Conservation (phyloP, 37 sponge, comb jelly and placozoan species). For the Halichondria panicea region DNA sequence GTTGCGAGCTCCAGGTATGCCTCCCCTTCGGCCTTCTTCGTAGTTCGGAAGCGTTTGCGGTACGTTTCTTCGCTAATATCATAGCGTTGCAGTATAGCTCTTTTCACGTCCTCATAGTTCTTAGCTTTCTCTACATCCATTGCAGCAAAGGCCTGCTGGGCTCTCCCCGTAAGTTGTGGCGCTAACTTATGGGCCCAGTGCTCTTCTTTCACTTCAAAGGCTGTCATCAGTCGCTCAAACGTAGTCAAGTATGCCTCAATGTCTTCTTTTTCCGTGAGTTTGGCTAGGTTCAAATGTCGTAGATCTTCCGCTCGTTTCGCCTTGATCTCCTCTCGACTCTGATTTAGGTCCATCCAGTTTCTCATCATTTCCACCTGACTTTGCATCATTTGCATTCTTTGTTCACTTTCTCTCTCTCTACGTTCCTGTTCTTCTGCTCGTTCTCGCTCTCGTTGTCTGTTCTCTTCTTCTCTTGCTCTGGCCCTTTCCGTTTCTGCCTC, state of each 20-base stretch:
- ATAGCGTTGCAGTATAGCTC: slow-evolving; percentile 29
- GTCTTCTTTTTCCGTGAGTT: slow-evolving; percentile 16
- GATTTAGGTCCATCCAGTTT: too few species aligned
- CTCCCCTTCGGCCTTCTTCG: slow-evolving; percentile 28
- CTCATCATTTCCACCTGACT: too few species aligned
- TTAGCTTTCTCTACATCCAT: neutral
- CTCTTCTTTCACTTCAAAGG: neutral
- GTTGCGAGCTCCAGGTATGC: slow-evolving; percentile 22
- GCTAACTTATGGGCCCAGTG: slow-evolving; percentile 10
- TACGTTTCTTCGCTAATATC: slow-evolving; percentile 38
- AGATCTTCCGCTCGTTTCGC: too few species aligned
- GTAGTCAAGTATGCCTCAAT: slow-evolving; percentile 31
- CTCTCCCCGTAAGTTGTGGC: slow-evolving; percentile 8
- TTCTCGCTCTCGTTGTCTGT: too few species aligned
- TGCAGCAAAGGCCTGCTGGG: slow-evolving; percentile 30
- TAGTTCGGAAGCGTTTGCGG: slow-evolving; percentile 18
- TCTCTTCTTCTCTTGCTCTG: too few species aligned
- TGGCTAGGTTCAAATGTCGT: neutral
- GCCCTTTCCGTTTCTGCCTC: too few species aligned
- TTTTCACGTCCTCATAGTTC: slow-evolving; percentile 10
- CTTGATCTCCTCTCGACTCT: too few species aligned
- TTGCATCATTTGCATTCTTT: too few species aligned
- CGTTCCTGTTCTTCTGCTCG: too few species aligned
- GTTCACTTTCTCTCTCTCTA: too few species aligned
- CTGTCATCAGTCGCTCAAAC: neutral